phyloP scores from a whole-genome alignment of 2,113 vertebrate species.

The Pteronura brasiliensis region DNA sequence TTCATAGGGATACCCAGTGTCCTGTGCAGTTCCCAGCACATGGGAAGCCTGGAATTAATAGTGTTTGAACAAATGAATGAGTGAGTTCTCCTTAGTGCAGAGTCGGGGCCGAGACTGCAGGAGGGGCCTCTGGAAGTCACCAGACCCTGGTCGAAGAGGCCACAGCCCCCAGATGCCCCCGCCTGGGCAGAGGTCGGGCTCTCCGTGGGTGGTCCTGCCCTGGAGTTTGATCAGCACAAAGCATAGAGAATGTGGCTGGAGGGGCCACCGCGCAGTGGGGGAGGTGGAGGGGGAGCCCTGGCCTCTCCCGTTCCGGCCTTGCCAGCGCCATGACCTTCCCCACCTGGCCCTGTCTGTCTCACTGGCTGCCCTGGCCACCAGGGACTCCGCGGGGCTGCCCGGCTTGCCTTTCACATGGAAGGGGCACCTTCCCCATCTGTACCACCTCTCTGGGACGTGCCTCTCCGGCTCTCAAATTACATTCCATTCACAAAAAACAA shows the following conservation, averaged over 20 bases:
- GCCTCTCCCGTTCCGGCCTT: not conserved
- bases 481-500: constrained; percentile 75
- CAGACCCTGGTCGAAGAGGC: not conserved
- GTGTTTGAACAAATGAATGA: not conserved
- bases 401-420: not conserved
- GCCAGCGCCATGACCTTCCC: constrained; percentile 57
- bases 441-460: constrained; percentile 16
- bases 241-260: not conserved
- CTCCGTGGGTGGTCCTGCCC: constrained; percentile 39
- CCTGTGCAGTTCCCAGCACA: too few relatives aligned
- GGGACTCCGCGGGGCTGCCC: not conserved
- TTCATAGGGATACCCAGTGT: not conserved
- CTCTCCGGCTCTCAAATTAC: not conserved
- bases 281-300: not conserved
- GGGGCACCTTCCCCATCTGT: constrained; percentile 57
- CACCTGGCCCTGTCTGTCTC: constrained; percentile 76
- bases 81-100: not conserved
- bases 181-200: not conserved
- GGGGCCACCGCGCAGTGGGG: not conserved
- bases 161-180: not conserved
- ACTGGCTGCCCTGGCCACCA: not conserved
- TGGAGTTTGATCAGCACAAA: not conserved
- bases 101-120: not conserved
- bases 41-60: too few relatives aligned
- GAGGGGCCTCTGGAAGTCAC: not conserved